Evolutionary conservation across 2,113 vertebrate genomes (phyloP).

Genomic region (Pseudorhombus dupliciocellatus): DNA sequence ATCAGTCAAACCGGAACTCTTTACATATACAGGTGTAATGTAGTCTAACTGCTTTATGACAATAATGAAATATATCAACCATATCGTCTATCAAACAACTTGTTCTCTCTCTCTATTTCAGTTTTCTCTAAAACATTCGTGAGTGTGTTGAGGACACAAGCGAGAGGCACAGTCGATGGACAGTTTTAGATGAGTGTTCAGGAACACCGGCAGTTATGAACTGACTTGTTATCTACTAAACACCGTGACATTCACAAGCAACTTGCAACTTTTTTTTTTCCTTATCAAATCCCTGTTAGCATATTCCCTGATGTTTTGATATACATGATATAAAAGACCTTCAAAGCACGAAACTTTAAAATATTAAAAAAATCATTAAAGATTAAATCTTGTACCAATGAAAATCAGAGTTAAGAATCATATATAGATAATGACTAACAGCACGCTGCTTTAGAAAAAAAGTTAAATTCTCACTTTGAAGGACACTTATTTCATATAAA

Average conservation of each 20-base stretch:
- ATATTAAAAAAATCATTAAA: too few relatives aligned
- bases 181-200: neutral
- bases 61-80: conserved; percentile 12
- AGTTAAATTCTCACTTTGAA: too few relatives aligned
- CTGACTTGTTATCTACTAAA: conserved; percentile 11
- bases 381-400: neutral
- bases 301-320: conserved; percentile 36
- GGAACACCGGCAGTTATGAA: neutral
- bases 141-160: neutral
- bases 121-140: too few relatives aligned
- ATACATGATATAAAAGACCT: neutral
- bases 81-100: neutral
- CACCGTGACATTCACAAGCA: conserved; percentile 2
- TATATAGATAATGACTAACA: too few relatives aligned
- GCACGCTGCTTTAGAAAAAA: too few relatives aligned
- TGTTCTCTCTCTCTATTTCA: too few relatives aligned
- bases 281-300: conserved; percentile 45
- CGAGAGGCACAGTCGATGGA: neutral
- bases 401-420: conserved; percentile 7
- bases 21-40: neutral
- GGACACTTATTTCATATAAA: too few relatives aligned
- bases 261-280: conserved; percentile 4
- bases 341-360: too few relatives aligned
- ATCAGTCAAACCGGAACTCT: conserved; percentile 11
- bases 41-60: neutral